Base-by-base conservation (phyloP, 1,140 invertebrate genomes). In the Pristionchus pacificus region DNA sequence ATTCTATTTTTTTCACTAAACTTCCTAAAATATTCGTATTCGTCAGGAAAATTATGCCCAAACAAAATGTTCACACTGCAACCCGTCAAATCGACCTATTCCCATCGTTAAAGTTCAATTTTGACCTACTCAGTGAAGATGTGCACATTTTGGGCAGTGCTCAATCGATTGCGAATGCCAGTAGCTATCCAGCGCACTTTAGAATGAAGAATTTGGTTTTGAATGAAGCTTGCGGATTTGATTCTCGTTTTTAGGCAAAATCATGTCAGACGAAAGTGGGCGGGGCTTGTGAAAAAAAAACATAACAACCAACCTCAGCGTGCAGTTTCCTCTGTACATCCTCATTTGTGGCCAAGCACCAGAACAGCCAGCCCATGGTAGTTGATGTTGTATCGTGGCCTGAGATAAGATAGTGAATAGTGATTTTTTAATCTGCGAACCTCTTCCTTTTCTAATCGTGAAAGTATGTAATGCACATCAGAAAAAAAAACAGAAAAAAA, bases 341-440 rank as follows among this genome's bases (percentile, higher is more conserved):
- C 72, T 85, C 84, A 32, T 86, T 80, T 28, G 79, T 74, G 1
- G 85, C 83, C 13, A 88, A 84, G 15, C 87, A 82, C 87, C 84
- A 87, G 25, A 84, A 77, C 25, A 85, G 77, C 82, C 84, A 87
- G 77, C 90, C 91, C 29, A 91, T 90, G 27, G 89, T 91, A 58
- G 91, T 89, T 0, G 91, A 91, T 0, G 93, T 95, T 0, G 93
- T 95, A 80, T 96, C 93, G 83, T 95, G 93, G 27, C 93, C 71
- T 31, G 60, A 65, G 62, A 3, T 6, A 19, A 49, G 19, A 6
- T 10, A 19, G 38, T 19, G 6, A 49, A 49, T 6, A 19, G 19
- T 49, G 6, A 49, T 49, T 10, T 19, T 19, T 10, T 49, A 6
- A 49, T 19, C 6, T 49, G 38, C 6, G 38, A 10, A 49, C 38